These are phyloP conservation scores for Rhinoraja longicauda DNA, from an alignment of 2,797 vertebrate genomes.

Conservation along the genomic window DNA sequence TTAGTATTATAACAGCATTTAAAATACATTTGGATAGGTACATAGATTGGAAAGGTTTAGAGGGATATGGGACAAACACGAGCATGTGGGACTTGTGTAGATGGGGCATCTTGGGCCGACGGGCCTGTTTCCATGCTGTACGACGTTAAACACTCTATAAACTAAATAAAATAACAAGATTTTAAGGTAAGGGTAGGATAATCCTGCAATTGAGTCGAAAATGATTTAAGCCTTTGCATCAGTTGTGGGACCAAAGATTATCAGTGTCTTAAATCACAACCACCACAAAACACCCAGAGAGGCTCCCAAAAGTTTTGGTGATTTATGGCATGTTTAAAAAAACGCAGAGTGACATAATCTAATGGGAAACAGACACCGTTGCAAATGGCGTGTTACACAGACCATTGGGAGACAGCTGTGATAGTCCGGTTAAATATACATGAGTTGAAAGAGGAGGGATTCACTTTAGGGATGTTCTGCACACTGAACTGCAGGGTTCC, in stretches of 20 bases:
- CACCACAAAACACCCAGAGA: constrained; percentile 70
- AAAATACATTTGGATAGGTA: too few species aligned
- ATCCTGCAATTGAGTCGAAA: not conserved
- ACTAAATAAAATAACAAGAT: not conserved
- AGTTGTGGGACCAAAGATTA: constrained; percentile 9
- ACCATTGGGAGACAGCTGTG: not conserved
- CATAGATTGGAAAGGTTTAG: not conserved
- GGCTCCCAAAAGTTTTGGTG: constrained; percentile 47
- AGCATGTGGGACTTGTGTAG: not conserved
- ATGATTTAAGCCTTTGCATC: not conserved
- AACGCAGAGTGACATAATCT: not conserved
- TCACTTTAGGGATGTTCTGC: too few species aligned
- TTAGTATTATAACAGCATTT: too few species aligned
- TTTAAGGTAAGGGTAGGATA: not conserved
- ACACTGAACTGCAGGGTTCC: not conserved
- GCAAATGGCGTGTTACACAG: not conserved
- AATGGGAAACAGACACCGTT: not conserved
- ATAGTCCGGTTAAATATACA: not conserved
- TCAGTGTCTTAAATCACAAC: constrained; percentile 70
- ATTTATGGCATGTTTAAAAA: constrained; percentile 15
- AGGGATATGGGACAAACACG: not conserved
- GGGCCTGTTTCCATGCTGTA: not conserved
- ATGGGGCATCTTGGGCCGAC: not conserved
- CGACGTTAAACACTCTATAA: too few species aligned
- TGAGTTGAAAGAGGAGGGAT: not conserved